Percentiles rank a stretch among this genome's conserved stretches.
Evolutionary conservation across 2,888 invertebrate genomes (phyloP).

Genomic region (Idaea biselata): DNA sequence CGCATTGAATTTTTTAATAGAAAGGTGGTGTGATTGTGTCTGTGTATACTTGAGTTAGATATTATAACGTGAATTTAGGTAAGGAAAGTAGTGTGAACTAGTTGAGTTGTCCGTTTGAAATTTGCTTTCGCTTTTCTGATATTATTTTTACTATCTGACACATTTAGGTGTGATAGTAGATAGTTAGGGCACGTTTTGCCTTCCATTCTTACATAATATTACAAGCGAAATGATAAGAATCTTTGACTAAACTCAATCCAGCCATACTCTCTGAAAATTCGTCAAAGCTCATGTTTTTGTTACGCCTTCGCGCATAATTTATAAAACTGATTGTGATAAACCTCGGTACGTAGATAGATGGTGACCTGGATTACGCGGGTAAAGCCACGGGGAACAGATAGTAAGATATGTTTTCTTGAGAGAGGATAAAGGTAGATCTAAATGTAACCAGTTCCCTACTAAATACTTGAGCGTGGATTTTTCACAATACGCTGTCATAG

Average conservation of each 20-base stretch:
- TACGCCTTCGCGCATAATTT: too few relatives aligned
- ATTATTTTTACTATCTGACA: background rate
- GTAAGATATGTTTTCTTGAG: too few relatives aligned
- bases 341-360: too few relatives aligned
- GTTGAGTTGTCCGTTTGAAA: background rate
- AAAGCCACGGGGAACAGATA: too few relatives aligned
- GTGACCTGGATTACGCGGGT: too few relatives aligned
- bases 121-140: background rate
- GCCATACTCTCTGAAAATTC: too few relatives aligned
- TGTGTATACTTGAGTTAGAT: constrained; percentile 35
- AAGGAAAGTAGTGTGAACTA: constrained; percentile 9
- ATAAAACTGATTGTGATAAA: too few relatives aligned
- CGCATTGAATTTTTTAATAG: constrained; percentile 54
- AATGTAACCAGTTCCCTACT: too few relatives aligned
- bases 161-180: background rate
- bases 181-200: background rate
- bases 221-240: background rate
- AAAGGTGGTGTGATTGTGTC: constrained; percentile 42
- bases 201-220: background rate
- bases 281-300: too few relatives aligned
- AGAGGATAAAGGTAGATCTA: too few relatives aligned
- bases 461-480: too few relatives aligned
- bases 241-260: background rate
- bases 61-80: constrained; percentile 21
- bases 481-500: background rate